phyloP scores from a whole-genome alignment of 2,797 vertebrate genomes.

The Megalops cyprinoides region DNA sequence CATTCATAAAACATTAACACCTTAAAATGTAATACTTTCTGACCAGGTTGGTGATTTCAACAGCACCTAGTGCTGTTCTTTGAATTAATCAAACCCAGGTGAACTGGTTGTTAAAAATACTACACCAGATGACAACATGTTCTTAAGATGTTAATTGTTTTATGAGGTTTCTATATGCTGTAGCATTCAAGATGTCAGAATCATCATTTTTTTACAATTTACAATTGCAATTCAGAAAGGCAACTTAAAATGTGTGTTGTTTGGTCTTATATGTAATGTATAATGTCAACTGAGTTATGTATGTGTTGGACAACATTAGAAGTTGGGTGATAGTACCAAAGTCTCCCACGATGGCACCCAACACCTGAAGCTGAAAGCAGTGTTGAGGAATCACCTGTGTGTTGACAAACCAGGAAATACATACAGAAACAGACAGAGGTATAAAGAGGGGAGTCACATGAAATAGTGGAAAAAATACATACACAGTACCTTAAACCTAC shows the following conservation, averaged over 20 bases:
- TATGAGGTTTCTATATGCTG: slow-evolving; percentile 34
- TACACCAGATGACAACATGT: too few relatives aligned
- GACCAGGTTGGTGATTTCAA: neutral
- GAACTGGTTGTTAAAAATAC: too few relatives aligned
- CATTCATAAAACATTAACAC: slow-evolving; percentile 41
- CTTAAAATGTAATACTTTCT: slow-evolving; percentile 21
- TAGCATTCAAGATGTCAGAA: slow-evolving; percentile 34
- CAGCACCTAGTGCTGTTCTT: neutral
- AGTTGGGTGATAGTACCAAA: slow-evolving; percentile 53
- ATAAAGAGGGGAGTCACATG: slow-evolving; percentile 44
- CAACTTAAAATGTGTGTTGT: slow-evolving; percentile 12
- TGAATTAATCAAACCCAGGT: neutral
- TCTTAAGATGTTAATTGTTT: slow-evolving; percentile 23
- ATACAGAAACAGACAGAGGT: slow-evolving; percentile 49
- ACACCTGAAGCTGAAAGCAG: slow-evolving; percentile 50
- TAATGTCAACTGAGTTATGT: neutral
- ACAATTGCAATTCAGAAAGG: slow-evolving; percentile 11
- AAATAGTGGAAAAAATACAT: slow-evolving; percentile 46
- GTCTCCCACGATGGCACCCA: slow-evolving; percentile 43
- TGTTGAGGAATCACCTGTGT: slow-evolving; percentile 49
- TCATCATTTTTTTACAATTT: slow-evolving; percentile 8
- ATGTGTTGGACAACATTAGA: slow-evolving; percentile 23
- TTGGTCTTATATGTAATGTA: slow-evolving; percentile 20
- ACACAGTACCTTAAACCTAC: slow-evolving; percentile 74
- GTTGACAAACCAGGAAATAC: slow-evolving; percentile 49